Base-by-base conservation (phyloP, 2,888 invertebrate species). In the Pycnomerus fuliginosus region DNA sequence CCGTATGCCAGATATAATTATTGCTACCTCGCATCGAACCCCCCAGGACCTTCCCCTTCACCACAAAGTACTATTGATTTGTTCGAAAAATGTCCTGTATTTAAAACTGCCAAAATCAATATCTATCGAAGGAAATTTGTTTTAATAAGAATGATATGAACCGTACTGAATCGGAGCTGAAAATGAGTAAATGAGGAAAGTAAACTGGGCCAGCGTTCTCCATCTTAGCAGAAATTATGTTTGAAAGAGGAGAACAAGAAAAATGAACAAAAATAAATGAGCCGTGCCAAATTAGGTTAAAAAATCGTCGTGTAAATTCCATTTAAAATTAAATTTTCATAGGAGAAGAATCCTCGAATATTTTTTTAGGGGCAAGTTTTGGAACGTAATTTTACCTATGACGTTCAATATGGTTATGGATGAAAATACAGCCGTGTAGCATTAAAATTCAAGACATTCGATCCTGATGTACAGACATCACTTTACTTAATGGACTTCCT, bases 401-500 rank as follows among this genome's bases (percentile, higher is more conserved):
- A 38, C 42, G 43, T 50, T 46, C 43, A 37, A 44, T 45, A 46
- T 32, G 35, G 45, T 49, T 49, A 43, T 43, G 31, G 42, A 50
- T 41, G 40, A 48, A 47, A 50, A 50, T 47, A 44, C 44, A 40
- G 50, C 41, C 35, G 28, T 48, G 44, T 44, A 49, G 45, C 49
- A 52, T 54, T 56, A 54, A 56, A 56, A 54, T 54, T 54, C 50
- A 52, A 52, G 56, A 56, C 54, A 54, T 52, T 54, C 50, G 56
- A 56, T 56, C 50, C 47, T 46, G 44, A 49, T 48, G 52, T 48
- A 52, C 50, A 52, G 52, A 52, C 53, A 52, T 54, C 56, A 56
- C 54, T 56, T 56, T 54, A 52, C 52, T 54, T 55, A 56, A 56
- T 56, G 56, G 56, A 56, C 54, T 56, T 56, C 54, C 56, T 54